Conservation (phyloP, 2,113 vertebrate species). For the Pelobates fuscus region DNA sequence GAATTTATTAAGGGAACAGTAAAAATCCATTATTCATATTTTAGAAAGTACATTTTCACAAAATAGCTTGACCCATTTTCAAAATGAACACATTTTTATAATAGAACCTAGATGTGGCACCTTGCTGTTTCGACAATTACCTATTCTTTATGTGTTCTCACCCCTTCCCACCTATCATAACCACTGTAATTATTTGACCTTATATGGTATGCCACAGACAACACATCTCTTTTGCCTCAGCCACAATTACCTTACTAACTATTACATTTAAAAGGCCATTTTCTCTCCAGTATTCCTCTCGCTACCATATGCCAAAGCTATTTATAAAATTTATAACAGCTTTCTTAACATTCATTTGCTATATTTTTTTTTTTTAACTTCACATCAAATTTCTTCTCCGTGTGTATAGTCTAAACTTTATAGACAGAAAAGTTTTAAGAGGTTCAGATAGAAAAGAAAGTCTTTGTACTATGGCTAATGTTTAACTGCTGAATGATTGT, state of each 20-base stretch:
- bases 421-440: neutral
- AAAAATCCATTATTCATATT: conserved; percentile 37
- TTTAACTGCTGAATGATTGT: neutral
- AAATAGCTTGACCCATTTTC: conserved; percentile 21
- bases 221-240: conserved; percentile 51
- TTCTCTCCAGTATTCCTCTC: conserved; percentile 57
- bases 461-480: neutral
- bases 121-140: conserved; percentile 67
- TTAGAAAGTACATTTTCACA: conserved; percentile 9
- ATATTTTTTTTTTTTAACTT: neutral
- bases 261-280: conserved; percentile 60
- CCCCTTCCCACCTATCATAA: conserved; percentile 58
- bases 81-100: conserved; percentile 66
- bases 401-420: neutral
- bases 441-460: neutral
- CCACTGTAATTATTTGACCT: conserved; percentile 66
- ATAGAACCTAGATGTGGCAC: conserved; percentile 65
- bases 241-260: conserved; percentile 55
- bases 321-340: conserved; percentile 13
- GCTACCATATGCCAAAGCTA: conserved; percentile 54
- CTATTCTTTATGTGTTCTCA: conserved; percentile 67
- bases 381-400: neutral
- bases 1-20: neutral
- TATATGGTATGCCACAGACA: conserved; percentile 53
- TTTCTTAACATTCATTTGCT: conserved; percentile 8